These are phyloP conservation scores for Anguilla obscura DNA, from an alignment of 2,797 vertebrate species.

Conservation along the genomic window DNA sequence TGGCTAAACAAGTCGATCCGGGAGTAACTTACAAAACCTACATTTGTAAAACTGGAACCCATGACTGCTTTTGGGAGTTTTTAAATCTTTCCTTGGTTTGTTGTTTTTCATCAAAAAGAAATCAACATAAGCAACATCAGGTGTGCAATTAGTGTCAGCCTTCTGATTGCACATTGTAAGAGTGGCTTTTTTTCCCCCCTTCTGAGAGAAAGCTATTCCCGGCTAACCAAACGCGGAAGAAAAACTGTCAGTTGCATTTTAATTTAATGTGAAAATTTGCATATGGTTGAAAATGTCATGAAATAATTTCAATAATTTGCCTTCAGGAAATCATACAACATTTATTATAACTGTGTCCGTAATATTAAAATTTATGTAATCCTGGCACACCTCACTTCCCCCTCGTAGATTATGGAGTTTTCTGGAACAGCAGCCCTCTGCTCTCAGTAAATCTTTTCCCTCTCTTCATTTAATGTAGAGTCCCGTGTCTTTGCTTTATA, in stretches of 20 bases:
- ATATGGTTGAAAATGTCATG: neutral
- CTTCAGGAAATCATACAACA: neutral
- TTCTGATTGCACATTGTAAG: neutral
- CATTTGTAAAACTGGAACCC: neutral
- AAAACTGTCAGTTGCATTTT: neutral
- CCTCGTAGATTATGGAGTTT: neutral
- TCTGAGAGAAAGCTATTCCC: neutral
- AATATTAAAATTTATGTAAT: neutral
- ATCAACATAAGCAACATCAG: neutral
- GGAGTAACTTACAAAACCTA: neutral
- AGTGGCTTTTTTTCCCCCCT: neutral
- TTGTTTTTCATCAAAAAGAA: conserved; percentile 5
- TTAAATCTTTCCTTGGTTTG: neutral
- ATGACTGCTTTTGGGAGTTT: neutral
- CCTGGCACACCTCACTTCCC: neutral
- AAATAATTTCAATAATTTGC: neutral
- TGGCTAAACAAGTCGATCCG: neutral
- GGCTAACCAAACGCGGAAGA: neutral
- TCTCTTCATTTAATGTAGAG: neutral
- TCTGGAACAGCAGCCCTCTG: neutral
- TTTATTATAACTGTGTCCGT: neutral
- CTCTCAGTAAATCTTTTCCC: neutral
- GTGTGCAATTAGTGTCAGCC: neutral
- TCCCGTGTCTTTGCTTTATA: neutral
- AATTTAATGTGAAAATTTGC: neutral